These are phyloP conservation scores for human DNA, from an alignment of 2,113 vertebrate genomes.

Conservation along the genomic window DNA sequence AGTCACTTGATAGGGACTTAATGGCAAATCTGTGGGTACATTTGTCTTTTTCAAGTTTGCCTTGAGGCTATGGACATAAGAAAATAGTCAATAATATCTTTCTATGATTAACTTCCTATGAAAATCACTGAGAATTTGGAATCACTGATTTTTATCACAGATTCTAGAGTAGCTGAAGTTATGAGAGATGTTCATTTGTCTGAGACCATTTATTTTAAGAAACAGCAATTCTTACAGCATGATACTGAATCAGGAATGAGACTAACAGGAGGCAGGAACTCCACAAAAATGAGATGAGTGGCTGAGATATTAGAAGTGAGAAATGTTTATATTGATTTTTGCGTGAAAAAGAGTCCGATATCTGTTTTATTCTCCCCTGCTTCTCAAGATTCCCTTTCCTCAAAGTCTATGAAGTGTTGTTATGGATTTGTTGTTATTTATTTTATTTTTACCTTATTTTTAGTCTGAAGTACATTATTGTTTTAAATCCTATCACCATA, in stretches of 20 bases:
- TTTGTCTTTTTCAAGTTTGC: slow-evolving; percentile 55
- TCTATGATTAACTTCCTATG: slow-evolving; percentile 43
- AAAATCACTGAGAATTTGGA: neutral
- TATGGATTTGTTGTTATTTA: neutral
- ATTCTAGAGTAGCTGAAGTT: neutral
- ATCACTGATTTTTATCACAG: neutral
- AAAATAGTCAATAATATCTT: slow-evolving; percentile 39
- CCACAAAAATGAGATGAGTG: neutral
- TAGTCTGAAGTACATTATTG: neutral
- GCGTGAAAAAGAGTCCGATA: rapidly evolving
- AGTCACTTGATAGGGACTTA: slow-evolving; percentile 41
- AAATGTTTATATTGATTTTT: rapidly evolving
- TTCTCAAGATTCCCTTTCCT: neutral
- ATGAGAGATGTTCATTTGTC: neutral
- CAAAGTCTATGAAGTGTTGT: neutral
- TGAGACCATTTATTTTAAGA: slow-evolving; percentile 53
- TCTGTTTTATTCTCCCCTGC: neutral
- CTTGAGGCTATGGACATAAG: slow-evolving; percentile 40
- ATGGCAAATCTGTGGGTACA: neutral
- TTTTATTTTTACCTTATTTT: slow-evolving; percentile 14
- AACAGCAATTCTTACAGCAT: neutral
- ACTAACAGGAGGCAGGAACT: neutral
- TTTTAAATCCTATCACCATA: neutral
- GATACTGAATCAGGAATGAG: neutral
- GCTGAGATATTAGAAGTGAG: neutral